A percentile compares a stretch with the other conserved stretches of the same genome.
These are phyloP conservation scores for Cyprinella venusta DNA, from an alignment of 2,797 vertebrate genomes.

Conservation along the genomic window DNA sequence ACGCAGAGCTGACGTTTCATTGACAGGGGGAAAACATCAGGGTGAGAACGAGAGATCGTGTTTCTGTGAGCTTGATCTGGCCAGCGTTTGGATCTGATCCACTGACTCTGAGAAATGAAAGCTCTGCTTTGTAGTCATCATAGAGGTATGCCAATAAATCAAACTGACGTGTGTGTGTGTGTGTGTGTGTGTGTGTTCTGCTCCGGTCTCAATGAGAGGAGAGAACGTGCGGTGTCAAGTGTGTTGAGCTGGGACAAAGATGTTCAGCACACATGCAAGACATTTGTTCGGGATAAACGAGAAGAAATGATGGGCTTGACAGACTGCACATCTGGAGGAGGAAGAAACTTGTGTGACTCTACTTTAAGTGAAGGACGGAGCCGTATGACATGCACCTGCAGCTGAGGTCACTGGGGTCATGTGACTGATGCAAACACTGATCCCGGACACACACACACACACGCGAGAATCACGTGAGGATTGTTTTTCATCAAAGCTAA, in stretches of 20 bases:
- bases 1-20: neutral
- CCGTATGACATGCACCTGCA: neutral
- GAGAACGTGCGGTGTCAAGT: slow-evolving; percentile 26
- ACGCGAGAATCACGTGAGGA: too few relatives aligned
- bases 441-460: too few relatives aligned
- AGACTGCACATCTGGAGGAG: slow-evolving; percentile 62
- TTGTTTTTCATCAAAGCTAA: too few relatives aligned
- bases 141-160: slow-evolving; percentile 65
- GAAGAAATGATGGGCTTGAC: slow-evolving; percentile 71
- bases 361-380: neutral
- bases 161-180: slow-evolving; percentile 27
- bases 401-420: neutral
- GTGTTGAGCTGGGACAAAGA: slow-evolving; percentile 50
- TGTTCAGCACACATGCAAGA: slow-evolving; percentile 72
- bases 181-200: slow-evolving; percentile 8
- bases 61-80: slow-evolving; percentile 69
- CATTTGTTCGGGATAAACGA: slow-evolving; percentile 77
- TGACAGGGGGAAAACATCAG: neutral
- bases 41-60: slow-evolving; percentile 64
- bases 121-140: slow-evolving; percentile 59
- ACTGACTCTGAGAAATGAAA: slow-evolving; percentile 66
- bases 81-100: slow-evolving; percentile 65
- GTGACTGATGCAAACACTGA: neutral
- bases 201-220: neutral
- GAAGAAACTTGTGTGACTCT: slow-evolving; percentile 25